These are phyloP conservation scores for Drosophila equinoxialis DNA, from an alignment of 1,140 invertebrate species.

Conservation along the genomic window DNA sequence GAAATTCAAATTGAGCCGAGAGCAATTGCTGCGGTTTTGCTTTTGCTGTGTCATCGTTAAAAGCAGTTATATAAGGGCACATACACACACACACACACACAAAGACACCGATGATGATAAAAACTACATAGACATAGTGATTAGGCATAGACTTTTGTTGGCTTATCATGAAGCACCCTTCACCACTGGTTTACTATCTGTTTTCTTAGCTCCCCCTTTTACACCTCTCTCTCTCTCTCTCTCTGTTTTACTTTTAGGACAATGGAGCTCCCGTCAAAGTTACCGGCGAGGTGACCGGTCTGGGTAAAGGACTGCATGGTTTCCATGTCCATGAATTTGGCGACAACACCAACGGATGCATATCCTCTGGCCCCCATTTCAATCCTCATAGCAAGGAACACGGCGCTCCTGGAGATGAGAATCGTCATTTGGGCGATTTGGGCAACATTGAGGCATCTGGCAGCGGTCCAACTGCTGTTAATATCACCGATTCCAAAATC, in stretches of 20 bases:
- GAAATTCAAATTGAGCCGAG: conserved; percentile 3
- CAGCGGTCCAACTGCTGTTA: conserved; percentile 89
- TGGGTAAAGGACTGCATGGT: conserved; percentile 89
- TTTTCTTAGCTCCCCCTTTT: not conserved
- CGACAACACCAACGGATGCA: conserved; percentile 98
- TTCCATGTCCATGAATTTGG: conserved; percentile 99
- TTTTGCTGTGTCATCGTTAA: conserved; percentile 60
- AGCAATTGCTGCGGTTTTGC: conserved; percentile 13
- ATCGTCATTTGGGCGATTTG: conserved; percentile 95
- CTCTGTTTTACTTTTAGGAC: conserved; percentile 73
- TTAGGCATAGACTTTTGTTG: conserved; percentile 12
- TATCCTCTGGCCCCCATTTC: conserved; percentile 97
- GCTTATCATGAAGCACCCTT: conserved; percentile 42
- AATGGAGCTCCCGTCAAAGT: conserved; percentile 86
- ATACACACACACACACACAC: conserved; percentile 14
- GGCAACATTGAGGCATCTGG: conserved; percentile 92
- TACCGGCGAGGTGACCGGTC: conserved; percentile 88
- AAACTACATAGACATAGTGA: conserved; percentile 3
- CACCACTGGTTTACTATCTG: conserved; percentile 16
- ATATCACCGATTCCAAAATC: conserved; percentile 90
- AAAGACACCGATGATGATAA: not conserved
- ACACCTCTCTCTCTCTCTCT: not conserved
- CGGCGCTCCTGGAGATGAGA: conserved; percentile 89
- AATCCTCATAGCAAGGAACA: conserved; percentile 95
- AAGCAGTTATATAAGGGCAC: conserved; percentile 63